Evolutionary conservation across 2,797 vertebrate species (phyloP).

Genomic region (Fratercula arctica): DNA sequence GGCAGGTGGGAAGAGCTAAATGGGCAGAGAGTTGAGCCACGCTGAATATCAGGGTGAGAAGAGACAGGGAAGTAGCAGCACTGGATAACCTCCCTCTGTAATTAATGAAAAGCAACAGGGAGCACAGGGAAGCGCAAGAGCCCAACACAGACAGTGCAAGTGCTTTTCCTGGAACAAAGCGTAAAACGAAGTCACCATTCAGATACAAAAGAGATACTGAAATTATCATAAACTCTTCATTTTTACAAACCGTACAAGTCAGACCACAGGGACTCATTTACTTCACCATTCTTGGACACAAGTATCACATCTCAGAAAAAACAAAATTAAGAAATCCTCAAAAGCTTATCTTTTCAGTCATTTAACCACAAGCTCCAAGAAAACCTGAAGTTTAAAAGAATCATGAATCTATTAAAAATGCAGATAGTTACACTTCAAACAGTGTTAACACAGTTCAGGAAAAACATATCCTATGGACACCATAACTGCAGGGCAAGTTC

Average conservation of each 20-base stretch:
- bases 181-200: neutral
- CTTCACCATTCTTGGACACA: neutral
- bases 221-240: neutral
- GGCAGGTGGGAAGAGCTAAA: neutral
- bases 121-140: neutral
- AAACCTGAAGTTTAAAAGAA: neutral
- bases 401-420: neutral
- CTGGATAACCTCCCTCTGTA: accelerated
- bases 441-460: neutral
- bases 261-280: neutral
- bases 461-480: neutral
- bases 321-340: neutral
- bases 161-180: neutral
- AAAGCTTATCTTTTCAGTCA: neutral
- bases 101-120: neutral
- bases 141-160: neutral
- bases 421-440: neutral
- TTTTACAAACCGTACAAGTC: neutral
- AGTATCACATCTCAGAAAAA: neutral
- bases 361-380: neutral
- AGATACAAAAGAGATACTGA: neutral
- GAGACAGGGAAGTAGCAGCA: neutral
- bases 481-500: neutral
- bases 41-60: neutral
- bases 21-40: neutral